These are phyloP conservation scores for Megastigmus dorsalis DNA, from an alignment of 2,888 invertebrate species.

Conservation along the genomic window DNA sequence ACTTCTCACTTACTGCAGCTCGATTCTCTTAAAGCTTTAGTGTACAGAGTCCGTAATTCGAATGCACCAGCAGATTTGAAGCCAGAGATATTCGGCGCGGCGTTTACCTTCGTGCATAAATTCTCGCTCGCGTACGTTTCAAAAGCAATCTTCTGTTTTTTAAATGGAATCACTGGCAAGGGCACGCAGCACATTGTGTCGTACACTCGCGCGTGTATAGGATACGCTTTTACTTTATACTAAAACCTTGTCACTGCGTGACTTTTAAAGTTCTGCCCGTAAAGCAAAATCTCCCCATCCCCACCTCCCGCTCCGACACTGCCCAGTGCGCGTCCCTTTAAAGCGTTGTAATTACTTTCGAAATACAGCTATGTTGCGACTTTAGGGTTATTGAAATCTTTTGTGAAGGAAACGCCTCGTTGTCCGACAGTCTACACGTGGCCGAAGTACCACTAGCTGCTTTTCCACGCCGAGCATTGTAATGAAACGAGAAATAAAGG, in stretches of 20 bases:
- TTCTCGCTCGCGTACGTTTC: neutral
- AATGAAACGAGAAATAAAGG: conserved; percentile 10
- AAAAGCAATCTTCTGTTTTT: neutral
- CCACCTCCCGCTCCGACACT: too few species aligned
- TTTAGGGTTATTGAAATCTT: conserved; percentile 18
- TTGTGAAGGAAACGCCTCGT: neutral
- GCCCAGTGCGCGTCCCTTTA: too few species aligned
- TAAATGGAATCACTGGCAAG: neutral
- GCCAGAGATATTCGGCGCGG: neutral
- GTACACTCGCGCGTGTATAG: too few species aligned
- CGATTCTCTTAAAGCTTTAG: too few species aligned
- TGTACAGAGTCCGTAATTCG: too few species aligned
- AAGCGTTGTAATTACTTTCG: conserved; percentile 36
- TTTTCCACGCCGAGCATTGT: too few species aligned
- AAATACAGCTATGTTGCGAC: conserved; percentile 11
- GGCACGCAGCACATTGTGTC: neutral
- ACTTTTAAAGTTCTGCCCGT: conserved; percentile 24
- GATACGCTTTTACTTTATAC: neutral
- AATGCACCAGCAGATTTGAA: too few species aligned
- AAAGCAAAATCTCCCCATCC: neutral
- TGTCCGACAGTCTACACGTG: too few species aligned
- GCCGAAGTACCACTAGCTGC: too few species aligned
- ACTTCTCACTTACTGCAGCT: too few species aligned
- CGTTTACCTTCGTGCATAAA: neutral
- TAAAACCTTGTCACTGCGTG: conserved; percentile 1